Base-by-base conservation (phyloP, 53 echinoderm and acorn worm genomes). In the Zoroaster sp. region DNA sequence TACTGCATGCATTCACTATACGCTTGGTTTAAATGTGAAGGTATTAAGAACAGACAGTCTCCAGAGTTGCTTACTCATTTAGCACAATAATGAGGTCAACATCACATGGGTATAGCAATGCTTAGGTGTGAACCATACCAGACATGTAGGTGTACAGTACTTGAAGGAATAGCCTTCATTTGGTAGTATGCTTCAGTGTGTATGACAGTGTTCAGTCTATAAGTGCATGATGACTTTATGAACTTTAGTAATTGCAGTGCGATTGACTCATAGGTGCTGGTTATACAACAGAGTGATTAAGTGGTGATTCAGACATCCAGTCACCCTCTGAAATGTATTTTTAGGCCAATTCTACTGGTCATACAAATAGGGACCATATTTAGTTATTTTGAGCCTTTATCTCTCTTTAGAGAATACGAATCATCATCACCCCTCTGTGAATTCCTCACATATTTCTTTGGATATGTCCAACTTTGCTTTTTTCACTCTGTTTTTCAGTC, bases 271-370 rank as follows among this genome's bases (percentile, higher is more conserved):
- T 36, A 28, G 12, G 14, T 21, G 63, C 63, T 59, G 63, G 11
- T 35, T 36, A 44, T 40, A 40, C 74, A 74, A 28, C 63, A 59
- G 23, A 10, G 74, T 74, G 38, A 74, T 74, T 40, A 74, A 36
- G 36, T 21, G 1, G 21, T 74, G 74, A 74, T 74, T 74, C 74
- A 74, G 38, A 18, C 40, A 41, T 38, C 40, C 0, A 74, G 74
- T 74, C 74, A 74, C 74, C 40, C n/a, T 39, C 9, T 74, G n/a
- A 44, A 9, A 74, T 40, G 40, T 74, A 74, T 74, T 74, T 74
- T 74, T 74, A 74, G 40, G 40, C 63, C 63, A 25, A 23, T 17
- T 23, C 21, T 23, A 39, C 9, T 9, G 40, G 43, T n/a, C n/a
- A n/a, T n/a, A n/a, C n/a, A n/a, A n/a, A 1, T 8, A 23, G 40